Evolutionary conservation across 2,113 vertebrate genomes (phyloP).

Genomic region (Platysternon megacephalum): DNA sequence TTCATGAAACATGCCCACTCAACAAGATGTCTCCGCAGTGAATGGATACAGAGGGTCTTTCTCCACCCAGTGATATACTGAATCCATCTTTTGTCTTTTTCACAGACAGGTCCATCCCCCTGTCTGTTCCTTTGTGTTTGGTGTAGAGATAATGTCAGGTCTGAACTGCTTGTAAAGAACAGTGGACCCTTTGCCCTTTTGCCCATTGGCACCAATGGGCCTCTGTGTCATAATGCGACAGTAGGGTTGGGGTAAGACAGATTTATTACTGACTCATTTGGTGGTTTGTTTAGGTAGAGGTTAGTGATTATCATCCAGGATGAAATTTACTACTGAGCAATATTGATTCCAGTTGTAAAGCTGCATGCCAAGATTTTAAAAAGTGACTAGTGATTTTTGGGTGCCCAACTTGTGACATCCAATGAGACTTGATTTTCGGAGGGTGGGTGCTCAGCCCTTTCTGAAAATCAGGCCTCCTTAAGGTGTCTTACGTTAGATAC

Average conservation of each 20-base stretch:
- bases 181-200: background rate
- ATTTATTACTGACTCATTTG: background rate
- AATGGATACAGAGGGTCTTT: no score
- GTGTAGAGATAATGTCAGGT: background rate
- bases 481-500: background rate
- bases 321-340: background rate
- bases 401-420: background rate
- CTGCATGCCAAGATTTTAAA: background rate
- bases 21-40: no score
- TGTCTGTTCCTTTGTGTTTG: background rate
- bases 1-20: no score
- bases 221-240: no score
- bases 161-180: background rate
- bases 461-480: background rate
- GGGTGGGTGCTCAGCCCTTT: background rate
- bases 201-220: background rate
- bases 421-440: background rate
- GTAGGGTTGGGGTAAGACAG: background rate
- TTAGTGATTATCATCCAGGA: background rate
- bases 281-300: background rate
- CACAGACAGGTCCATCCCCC: no score
- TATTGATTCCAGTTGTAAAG: background rate
- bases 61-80: no score
- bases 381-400: background rate
- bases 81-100: no score